Percentiles rank a stretch among this genome's conserved stretches.
Conservation (phyloP, 2,797 vertebrate genomes). For the Pseudochirops corinnae region DNA sequence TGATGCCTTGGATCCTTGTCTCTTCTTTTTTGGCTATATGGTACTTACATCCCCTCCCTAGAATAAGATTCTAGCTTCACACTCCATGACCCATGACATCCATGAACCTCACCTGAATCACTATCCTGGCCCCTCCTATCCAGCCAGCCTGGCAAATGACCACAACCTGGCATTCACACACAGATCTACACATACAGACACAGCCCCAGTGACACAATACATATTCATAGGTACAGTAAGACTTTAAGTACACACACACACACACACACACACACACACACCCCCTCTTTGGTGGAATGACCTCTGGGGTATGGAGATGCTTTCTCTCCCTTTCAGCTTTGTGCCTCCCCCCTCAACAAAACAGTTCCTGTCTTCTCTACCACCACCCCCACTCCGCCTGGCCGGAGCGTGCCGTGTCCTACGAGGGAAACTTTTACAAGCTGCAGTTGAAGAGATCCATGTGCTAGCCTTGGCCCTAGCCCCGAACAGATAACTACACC, state of each 20-base stretch:
- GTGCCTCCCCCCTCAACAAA: background rate
- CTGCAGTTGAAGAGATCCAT: background rate
- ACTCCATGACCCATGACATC: background rate
- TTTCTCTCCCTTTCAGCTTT: background rate
- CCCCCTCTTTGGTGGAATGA: background rate
- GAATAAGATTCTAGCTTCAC: background rate
- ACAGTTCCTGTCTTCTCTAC: background rate
- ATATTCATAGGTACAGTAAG: background rate
- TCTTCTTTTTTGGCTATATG: background rate
- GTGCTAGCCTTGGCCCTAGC: background rate
- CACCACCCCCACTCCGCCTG: too few species aligned
- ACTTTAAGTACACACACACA: background rate
- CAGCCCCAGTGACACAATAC: background rate
- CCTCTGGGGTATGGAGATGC: background rate
- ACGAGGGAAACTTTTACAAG: background rate
- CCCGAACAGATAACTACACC: background rate
- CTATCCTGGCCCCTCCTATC: background rate
- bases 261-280: background rate
- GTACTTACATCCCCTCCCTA: background rate
- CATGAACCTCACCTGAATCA: background rate
- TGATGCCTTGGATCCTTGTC: background rate
- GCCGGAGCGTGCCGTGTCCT: background rate
- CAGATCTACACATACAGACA: background rate
- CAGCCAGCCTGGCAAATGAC: background rate
- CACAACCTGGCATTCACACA: background rate